A percentile compares a stretch with the other conserved stretches of the same genome.
phyloP scores from a whole-genome alignment of 2,113 vertebrate species.

The Neodon shergylaensis region DNA sequence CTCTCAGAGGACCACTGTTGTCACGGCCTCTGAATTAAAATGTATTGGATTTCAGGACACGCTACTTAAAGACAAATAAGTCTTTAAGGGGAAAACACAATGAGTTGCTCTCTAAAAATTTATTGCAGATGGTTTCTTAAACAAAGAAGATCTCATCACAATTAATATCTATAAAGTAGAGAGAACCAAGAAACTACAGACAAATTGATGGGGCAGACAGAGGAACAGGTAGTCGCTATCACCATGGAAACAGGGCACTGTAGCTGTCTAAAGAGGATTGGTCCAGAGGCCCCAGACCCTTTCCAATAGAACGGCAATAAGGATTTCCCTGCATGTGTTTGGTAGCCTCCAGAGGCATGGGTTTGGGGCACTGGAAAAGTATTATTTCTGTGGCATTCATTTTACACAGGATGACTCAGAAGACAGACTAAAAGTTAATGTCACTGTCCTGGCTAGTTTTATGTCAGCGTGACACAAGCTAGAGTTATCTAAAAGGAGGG shows the following conservation, averaged over 20 bases:
- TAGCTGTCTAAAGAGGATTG: not conserved
- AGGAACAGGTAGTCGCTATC: not conserved
- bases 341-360: not conserved
- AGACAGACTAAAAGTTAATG: not conserved
- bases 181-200: not conserved
- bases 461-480: not conserved
- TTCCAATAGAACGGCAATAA: not conserved
- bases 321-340: not conserved
- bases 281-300: not conserved
- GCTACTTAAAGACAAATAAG: slow-evolving; percentile 63
- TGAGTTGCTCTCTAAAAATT: slow-evolving; percentile 44
- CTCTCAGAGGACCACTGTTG: slow-evolving; percentile 34
- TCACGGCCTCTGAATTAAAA: slow-evolving; percentile 56
- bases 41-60: slow-evolving; percentile 48
- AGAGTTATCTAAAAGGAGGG: not conserved
- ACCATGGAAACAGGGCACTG: not conserved
- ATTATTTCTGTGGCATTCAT: not conserved
- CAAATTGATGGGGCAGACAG: not conserved
- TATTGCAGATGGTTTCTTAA: slow-evolving; percentile 38
- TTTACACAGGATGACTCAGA: not conserved
- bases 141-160: slow-evolving; percentile 17
- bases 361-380: not conserved
- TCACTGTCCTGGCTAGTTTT: not conserved
- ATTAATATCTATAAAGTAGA: slow-evolving; percentile 18
- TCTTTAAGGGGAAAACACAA: not conserved